Evolutionary conservation across 2,888 invertebrate genomes (phyloP), one percentile per base, ranked within the genome.

Genomic region (Drosophila histrio): DNA sequence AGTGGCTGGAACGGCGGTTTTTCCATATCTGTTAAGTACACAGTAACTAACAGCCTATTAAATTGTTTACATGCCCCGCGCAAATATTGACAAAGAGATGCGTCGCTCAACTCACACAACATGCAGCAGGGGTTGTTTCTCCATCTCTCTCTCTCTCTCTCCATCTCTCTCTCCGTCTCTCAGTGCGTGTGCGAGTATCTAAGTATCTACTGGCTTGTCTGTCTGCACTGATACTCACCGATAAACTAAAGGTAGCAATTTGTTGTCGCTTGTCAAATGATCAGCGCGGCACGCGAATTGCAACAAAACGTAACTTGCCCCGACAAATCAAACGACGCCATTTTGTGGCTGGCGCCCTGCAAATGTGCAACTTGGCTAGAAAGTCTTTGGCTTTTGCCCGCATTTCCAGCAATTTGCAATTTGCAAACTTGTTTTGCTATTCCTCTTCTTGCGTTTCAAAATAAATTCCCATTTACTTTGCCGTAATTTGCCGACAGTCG

Each of bases 61-160:
- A 89, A 88, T 53, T 88, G 89, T 89, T 88, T 89, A 77, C 89
- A 84, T 78, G 87, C 68, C 74, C 68, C 70, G 71, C 38, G 47
- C 79, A 87, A 87, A 89, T 89, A 87, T 87, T 87, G 75, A 83
- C 88, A 68, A 63, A 71, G n/a, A 78, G 87, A 79, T 89, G 87
- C 72, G n/a, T n/a, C n/a, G 71, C 67, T 74, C 56, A 36, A 58
- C 34, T 30, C 69, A 36, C 69, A 36, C 59, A 44, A 54, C 38
- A 34, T 38, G 22, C 19, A 13, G 8, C 19, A 19, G 30, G 63
- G 70, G 73, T 59, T 67, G 58, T 46, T 68, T 43, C 38, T 13
- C 36, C 26, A 17, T 15, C 15, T 8, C 39, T 11, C 21, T 5
- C 28, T 21, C 19, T 5, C 39, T 28, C 28, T 11, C 24, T 24